phyloP scores from a whole-genome alignment of 2,113 vertebrate species.

The Petaurus breviceps region DNA sequence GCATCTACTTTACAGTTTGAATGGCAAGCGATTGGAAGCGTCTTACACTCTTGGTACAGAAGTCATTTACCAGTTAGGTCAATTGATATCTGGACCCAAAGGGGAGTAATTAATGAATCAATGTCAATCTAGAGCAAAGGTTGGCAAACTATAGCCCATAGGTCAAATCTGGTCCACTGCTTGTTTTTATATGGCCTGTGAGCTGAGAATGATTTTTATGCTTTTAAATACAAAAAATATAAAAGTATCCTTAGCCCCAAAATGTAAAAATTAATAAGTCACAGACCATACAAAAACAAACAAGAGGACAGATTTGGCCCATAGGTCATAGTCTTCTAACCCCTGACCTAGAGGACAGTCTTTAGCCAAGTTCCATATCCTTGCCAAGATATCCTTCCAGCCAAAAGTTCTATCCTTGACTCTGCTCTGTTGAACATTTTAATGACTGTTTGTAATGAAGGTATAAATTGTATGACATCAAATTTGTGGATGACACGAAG shows the following conservation, averaged over 20 bases:
- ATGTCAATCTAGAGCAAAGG: not conserved
- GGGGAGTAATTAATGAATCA: not conserved
- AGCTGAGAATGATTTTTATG: not conserved
- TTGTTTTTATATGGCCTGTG: not conserved
- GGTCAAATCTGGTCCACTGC: not conserved
- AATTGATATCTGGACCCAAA: not conserved
- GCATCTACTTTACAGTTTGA: conserved; percentile 1
- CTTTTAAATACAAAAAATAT: not conserved
- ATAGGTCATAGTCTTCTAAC: not conserved
- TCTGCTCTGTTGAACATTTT: not conserved
- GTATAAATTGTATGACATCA: not conserved
- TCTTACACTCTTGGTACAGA: not conserved
- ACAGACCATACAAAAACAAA: not conserved
- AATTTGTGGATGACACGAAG: not conserved
- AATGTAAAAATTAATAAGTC: not conserved
- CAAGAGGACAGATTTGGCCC: not conserved
- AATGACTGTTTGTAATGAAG: not conserved
- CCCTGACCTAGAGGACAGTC: not conserved
- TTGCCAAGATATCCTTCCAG: no score
- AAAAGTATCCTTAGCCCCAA: not conserved
- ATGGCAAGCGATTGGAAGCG: not conserved
- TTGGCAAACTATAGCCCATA: not conserved
- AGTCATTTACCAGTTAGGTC: not conserved
- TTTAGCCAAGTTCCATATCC: not conserved
- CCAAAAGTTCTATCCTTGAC: not conserved